Evolutionary conservation across 2,113 vertebrate species (phyloP).

Genomic region (Calidris pygmaea): DNA sequence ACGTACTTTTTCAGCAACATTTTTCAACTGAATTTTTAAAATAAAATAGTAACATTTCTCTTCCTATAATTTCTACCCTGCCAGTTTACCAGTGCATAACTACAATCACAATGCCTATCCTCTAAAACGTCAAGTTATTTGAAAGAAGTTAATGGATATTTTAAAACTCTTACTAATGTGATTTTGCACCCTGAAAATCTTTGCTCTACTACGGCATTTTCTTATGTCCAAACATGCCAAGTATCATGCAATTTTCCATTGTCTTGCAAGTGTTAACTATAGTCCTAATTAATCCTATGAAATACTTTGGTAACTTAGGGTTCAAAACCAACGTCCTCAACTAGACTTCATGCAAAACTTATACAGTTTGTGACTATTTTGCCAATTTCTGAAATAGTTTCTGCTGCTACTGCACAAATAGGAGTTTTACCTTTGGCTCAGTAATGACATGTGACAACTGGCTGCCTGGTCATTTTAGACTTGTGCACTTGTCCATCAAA

Average conservation of each 20-base stretch:
- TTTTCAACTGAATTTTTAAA: background rate
- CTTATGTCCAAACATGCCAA: background rate
- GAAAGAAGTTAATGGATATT: background rate
- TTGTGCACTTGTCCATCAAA: background rate
- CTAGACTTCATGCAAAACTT: background rate
- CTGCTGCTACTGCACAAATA: background rate
- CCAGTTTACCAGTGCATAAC: background rate
- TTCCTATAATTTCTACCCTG: background rate
- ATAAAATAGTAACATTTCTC: background rate
- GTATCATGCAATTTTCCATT: background rate
- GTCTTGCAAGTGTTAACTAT: background rate
- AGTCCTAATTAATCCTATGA: background rate
- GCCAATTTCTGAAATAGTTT: background rate
- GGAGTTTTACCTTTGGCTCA: background rate
- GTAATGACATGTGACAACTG: background rate
- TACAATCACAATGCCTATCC: background rate
- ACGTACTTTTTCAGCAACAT: background rate
- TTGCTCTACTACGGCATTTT: background rate
- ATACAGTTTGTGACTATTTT: background rate
- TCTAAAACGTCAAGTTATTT: background rate
- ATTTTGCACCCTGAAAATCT: background rate
- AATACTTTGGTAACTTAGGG: background rate
- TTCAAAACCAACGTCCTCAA: background rate
- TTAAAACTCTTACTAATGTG: background rate
- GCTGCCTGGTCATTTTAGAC: background rate